Percentiles rank a stretch among this genome's conserved stretches.
phyloP scores from a whole-genome alignment of 1,140 invertebrate species.

The Ips typographus region DNA sequence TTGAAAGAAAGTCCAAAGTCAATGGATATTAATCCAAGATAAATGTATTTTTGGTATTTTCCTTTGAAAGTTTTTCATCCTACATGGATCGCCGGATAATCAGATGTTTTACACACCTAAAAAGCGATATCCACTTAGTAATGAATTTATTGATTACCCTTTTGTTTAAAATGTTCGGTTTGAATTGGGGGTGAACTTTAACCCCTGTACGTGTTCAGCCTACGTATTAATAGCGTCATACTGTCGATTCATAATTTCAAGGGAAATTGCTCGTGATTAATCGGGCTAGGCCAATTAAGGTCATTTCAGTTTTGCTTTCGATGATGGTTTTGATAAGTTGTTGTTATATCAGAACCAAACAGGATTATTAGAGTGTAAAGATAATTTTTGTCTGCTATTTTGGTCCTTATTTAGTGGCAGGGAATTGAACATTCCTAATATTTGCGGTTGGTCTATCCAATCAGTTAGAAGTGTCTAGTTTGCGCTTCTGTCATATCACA shows the following conservation, averaged over 20 bases:
- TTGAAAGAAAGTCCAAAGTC: neutral
- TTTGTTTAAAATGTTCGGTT: constrained; percentile 10
- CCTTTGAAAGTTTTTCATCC: too few relatives aligned
- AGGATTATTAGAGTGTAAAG: neutral
- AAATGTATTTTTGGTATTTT: neutral
- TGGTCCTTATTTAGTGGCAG: too few relatives aligned
- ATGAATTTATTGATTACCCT: constrained; percentile 6
- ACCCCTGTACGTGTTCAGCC: constrained; percentile 1
- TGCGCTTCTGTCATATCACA: too few relatives aligned
- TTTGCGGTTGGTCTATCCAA: too few relatives aligned
- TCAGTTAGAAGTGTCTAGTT: too few relatives aligned
- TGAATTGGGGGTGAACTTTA: neutral
- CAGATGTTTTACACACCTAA: neutral
- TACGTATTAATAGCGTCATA: constrained; percentile 20
- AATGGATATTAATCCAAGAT: neutral
- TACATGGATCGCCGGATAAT: too few relatives aligned
- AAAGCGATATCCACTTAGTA: neutral
- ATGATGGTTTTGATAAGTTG: neutral
- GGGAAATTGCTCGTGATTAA: constrained; percentile 12
- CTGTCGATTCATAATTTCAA: constrained; percentile 1
- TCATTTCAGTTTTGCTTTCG: neutral
- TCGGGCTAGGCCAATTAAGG: constrained; percentile 8
- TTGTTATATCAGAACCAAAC: neutral
- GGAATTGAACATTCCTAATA: too few relatives aligned
- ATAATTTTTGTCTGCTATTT: too few relatives aligned